phyloP scores from a whole-genome alignment of 2,113 vertebrate genomes.

The Mormyrus iriodes region DNA sequence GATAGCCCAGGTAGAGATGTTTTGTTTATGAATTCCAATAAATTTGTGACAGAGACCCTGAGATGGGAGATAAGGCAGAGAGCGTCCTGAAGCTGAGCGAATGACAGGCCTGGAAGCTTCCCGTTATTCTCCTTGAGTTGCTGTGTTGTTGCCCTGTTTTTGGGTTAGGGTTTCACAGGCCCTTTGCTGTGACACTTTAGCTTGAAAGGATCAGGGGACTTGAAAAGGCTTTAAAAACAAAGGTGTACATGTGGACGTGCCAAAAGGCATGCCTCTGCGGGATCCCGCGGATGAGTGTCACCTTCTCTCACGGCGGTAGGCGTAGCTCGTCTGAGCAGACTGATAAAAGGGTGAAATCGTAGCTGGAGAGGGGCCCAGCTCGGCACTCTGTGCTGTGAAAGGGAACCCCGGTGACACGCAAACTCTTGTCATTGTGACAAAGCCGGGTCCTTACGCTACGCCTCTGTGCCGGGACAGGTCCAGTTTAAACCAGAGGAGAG shows the following conservation, averaged over 20 bases:
- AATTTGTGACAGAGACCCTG: background rate
- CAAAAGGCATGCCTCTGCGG: slow-evolving; percentile 12
- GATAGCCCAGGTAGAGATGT: background rate
- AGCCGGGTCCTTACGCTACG: background rate
- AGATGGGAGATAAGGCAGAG: background rate
- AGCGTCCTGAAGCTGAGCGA: background rate
- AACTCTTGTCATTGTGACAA: background rate
- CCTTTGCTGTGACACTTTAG: background rate
- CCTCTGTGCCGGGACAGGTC: background rate
- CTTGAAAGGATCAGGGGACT: slow-evolving; percentile 1
- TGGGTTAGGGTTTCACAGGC: slow-evolving; percentile 11
- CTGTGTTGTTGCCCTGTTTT: background rate
- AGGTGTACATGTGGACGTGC: background rate
- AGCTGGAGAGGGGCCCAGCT: background rate
- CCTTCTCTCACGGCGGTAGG: background rate
- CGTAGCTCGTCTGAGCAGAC: background rate
- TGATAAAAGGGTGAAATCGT: slow-evolving; percentile 4
- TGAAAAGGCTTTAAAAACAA: slow-evolving; percentile 22
- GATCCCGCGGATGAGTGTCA: background rate
- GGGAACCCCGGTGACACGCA: background rate
- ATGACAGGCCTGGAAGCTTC: background rate
- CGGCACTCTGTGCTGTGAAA: background rate
- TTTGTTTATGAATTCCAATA: background rate
- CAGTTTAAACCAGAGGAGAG: background rate
- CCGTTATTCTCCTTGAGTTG: background rate